phyloP scores from a whole-genome alignment of 2,113 vertebrate genomes.

The Phaethon lepturus region DNA sequence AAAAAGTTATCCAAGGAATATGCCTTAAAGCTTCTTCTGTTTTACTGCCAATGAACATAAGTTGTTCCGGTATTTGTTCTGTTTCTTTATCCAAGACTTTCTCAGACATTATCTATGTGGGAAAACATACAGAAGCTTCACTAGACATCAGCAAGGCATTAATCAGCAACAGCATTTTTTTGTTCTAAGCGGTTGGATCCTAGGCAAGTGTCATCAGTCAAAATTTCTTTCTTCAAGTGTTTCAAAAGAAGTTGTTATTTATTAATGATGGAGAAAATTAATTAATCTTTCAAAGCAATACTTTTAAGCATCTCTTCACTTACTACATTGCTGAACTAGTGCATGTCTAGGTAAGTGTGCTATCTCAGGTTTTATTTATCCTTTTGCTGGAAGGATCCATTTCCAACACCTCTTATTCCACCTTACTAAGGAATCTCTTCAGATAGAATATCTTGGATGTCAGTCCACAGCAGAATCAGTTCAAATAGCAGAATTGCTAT shows the following conservation, averaged over 20 bases:
- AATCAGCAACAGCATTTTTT: neutral
- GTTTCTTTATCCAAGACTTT: neutral
- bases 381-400: neutral
- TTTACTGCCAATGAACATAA: neutral
- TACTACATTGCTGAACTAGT: neutral
- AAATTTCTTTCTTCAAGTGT: neutral
- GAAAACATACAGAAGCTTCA: neutral
- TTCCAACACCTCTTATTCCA: neutral
- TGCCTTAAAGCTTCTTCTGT: neutral
- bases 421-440: neutral
- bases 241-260: constrained; percentile 5
- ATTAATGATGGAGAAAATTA: constrained; percentile 8
- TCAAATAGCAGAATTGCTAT: neutral
- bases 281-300: neutral
- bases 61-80: neutral
- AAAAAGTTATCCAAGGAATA: neutral
- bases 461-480: neutral
- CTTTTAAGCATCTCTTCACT: neutral
- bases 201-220: neutral
- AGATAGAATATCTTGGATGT: neutral
- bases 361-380: neutral
- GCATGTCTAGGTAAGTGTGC: neutral
- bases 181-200: neutral
- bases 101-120: neutral
- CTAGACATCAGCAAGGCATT: neutral